Evolutionary conservation across 2,113 vertebrate species (phyloP).

Genomic region (Poeciliopsis prolifica): DNA sequence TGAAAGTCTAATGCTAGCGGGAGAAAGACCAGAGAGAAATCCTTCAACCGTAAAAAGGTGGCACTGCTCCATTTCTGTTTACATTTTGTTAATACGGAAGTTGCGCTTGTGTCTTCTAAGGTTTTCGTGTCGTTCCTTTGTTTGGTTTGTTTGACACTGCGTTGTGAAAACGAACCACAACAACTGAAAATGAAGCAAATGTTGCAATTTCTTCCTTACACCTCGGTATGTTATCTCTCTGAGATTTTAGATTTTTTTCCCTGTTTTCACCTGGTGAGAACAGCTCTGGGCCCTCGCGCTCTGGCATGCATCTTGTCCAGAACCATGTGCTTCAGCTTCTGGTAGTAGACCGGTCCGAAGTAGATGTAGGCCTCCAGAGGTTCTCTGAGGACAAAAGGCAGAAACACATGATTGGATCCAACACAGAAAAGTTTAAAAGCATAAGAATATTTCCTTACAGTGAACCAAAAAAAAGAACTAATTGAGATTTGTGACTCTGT

Average conservation of each 20-base stretch:
- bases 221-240: no score
- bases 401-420: neutral
- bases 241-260: neutral
- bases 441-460: neutral
- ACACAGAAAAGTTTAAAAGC: neutral
- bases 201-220: no score
- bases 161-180: no score
- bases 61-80: no score
- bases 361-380: constrained; percentile 98
- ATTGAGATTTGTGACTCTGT: neutral
- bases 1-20: no score
- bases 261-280: constrained; percentile 90
- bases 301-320: constrained; percentile 98
- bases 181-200: no score
- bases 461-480: neutral
- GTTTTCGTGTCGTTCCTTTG: no score
- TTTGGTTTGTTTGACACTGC: no score
- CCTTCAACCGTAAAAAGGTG: no score
- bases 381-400: constrained; percentile 80
- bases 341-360: constrained; percentile 97
- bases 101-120: no score
- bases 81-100: no score
- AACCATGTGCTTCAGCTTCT: constrained; percentile 99
- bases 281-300: constrained; percentile 94
- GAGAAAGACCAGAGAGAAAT: no score